A percentile compares a stretch with the other conserved stretches of the same genome.
Conservation (phyloP, 1,140 invertebrate species). For the Drosophila rhopaloa region DNA sequence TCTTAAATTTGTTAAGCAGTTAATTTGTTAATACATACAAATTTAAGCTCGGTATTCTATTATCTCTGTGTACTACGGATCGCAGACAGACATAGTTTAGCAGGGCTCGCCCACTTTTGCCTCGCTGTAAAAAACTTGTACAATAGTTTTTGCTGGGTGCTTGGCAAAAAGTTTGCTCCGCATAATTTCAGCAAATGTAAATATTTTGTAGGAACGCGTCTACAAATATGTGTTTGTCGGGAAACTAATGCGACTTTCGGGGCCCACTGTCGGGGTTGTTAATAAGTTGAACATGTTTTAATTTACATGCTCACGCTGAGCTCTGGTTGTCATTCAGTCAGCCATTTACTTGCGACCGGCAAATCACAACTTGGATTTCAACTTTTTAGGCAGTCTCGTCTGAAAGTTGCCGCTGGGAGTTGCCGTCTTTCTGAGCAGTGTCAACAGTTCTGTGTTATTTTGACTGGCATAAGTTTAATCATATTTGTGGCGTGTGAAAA, state of each 20-base stretch:
- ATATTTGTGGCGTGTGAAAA: slow-evolving; percentile 52
- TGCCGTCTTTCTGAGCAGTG: slow-evolving; percentile 38
- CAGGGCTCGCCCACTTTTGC: background rate
- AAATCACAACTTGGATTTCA: slow-evolving; percentile 53
- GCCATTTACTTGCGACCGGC: slow-evolving; percentile 31
- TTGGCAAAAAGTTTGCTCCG: slow-evolving; percentile 54
- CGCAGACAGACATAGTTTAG: slow-evolving; percentile 32
- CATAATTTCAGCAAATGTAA: slow-evolving; percentile 75
- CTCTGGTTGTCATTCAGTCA: background rate
- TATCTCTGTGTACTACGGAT: slow-evolving; percentile 1
- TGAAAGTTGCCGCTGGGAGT: slow-evolving; percentile 38
- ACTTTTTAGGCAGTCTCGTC: slow-evolving; percentile 26
- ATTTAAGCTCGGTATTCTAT: background rate
- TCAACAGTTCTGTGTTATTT: slow-evolving; percentile 57
- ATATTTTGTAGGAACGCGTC: slow-evolving; percentile 68
- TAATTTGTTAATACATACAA: no score
- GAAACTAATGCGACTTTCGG: slow-evolving; percentile 75
- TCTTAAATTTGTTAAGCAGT: no score
- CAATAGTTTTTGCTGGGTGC: slow-evolving; percentile 59
- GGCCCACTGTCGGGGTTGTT: slow-evolving; percentile 59
- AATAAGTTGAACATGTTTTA: slow-evolving; percentile 81
- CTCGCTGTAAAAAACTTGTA: slow-evolving; percentile 61
- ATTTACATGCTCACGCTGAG: slow-evolving; percentile 61
- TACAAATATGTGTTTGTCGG: slow-evolving; percentile 47
- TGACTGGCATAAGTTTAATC: slow-evolving; percentile 70